Conservation (phyloP, 2,888 invertebrate species). For the Xanthorhoe spadicearia region DNA sequence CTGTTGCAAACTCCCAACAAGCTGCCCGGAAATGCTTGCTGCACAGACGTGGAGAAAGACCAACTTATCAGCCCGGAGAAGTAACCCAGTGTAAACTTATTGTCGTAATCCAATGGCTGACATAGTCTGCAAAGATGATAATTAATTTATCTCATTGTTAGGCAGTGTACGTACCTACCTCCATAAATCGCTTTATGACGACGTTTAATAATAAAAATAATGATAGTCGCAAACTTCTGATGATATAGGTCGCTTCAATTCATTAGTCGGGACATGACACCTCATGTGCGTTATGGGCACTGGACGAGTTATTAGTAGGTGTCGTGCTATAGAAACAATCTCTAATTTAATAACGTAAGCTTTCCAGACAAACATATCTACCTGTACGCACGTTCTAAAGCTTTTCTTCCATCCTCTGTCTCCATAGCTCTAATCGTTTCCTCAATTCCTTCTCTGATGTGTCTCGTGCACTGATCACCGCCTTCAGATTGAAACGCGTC, state of each 20-base stretch:
- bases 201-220: too few relatives aligned
- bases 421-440: conserved; percentile 66
- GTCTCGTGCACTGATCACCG: conserved; percentile 66
- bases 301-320: too few relatives aligned
- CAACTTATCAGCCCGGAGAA: conserved; percentile 73
- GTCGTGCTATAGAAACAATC: too few relatives aligned
- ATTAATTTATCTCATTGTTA: too few relatives aligned
- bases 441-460: conserved; percentile 65
- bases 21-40: conserved; percentile 66
- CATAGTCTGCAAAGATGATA: conserved; percentile 63
- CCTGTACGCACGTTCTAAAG: conserved; percentile 65
- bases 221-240: too few relatives aligned
- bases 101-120: conserved; percentile 62
- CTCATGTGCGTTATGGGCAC: too few relatives aligned
- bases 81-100: conserved; percentile 65
- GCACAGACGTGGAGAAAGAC: conserved; percentile 70
- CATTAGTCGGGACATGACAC: too few relatives aligned
- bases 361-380: conserved; percentile 18
- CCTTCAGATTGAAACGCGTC: conserved; percentile 75
- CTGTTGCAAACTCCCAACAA: conserved; percentile 61
- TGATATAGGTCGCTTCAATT: too few relatives aligned
- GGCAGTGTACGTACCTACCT: too few relatives aligned
- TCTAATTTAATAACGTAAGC: background rate
- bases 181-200: too few relatives aligned
- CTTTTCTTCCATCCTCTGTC: conserved; percentile 62